These are phyloP conservation scores for Calliphora vicina DNA, from an alignment of 1,140 invertebrate species.

Conservation along the genomic window DNA sequence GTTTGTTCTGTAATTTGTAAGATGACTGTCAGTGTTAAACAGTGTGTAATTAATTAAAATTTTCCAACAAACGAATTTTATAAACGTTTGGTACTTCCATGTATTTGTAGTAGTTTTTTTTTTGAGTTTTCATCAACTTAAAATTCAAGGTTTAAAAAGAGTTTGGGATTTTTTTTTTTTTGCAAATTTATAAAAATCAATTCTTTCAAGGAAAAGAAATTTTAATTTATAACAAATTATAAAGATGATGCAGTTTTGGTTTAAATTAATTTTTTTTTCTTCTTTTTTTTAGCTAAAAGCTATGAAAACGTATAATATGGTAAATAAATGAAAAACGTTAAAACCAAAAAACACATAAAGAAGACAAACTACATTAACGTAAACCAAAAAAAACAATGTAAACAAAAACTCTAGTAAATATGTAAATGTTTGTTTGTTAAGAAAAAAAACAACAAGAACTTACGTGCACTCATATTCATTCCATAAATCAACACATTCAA, in stretches of 20 bases:
- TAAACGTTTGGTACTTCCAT: neutral
- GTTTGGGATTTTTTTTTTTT: neutral
- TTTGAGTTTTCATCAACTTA: constrained; percentile 1
- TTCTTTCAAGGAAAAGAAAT: neutral
- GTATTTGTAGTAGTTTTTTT: neutral
- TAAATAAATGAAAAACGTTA: neutral
- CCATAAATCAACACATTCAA: constrained; percentile 96
- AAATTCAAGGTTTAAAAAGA: neutral
- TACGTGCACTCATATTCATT: constrained; percentile 97
- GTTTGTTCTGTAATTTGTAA: neutral
- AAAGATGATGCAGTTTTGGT: neutral
- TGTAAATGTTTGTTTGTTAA: neutral
- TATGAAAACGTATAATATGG: neutral
- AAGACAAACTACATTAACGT: constrained; percentile 25
- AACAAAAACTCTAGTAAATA: neutral
- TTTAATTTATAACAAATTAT: neutral
- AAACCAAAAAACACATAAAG: neutral
- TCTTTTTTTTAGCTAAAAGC: constrained; percentile 1
- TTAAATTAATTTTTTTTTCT: too few relatives aligned
- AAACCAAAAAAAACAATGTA: constrained; percentile 1
- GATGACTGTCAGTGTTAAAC: constrained; percentile 10
- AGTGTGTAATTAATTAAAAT: neutral
- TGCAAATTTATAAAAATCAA: constrained; percentile 16
- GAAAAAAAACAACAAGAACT: constrained; percentile 67
- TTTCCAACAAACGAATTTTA: neutral